Base-by-base conservation (phyloP, 2,888 invertebrate genomes). In the Drosophila pseudotalamancana region DNA sequence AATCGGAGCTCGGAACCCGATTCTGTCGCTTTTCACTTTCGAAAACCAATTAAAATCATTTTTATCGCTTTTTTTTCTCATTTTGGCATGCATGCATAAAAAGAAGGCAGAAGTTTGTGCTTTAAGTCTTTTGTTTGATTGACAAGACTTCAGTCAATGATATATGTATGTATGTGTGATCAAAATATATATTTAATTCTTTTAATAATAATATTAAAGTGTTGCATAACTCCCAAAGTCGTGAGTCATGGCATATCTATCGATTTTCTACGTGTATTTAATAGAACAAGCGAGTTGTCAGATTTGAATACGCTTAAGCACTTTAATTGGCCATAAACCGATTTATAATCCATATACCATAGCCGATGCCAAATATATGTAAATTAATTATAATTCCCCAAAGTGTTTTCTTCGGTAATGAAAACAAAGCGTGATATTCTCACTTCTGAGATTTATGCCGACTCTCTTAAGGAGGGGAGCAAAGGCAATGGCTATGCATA, bases 1-100 rank as follows among this genome's bases (percentile, higher is more conserved):
- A 57, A 68, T 59, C 49, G 57, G 61, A 55, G 35, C 57, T 61
- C 53, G 54, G 49, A 40, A 50, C 51, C 50, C 46, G 27, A 37
- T 57, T 57, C 60, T 50, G 64, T 62, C 64, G 73, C 67, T 65
- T 80, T 80, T 81, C 81, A 81, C 81, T 87, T 81, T 81, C 88
- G 64, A 74, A 81, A 87, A 50, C 62, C 63, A 83, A 68, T 79
- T 72, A 68, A 65, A 75, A n/a, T 39, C 50, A 57, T 57, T 57
- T 5, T 42, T 43, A 29, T 29, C 11, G 11, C 11, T 29, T 29
- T 11, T 61, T 46, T 62, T 32, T 40, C 6, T 43, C 39, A 48
- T 49, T 45, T 4, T 29, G 27, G 16, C 42, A 49, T n/a, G 54
- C 18, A 4, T 3, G 5, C 27, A 14, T 45, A 51, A 8, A 42